These are phyloP conservation scores for Drosophila bifasciata DNA, from an alignment of 1,140 invertebrate species.

Conservation along the genomic window DNA sequence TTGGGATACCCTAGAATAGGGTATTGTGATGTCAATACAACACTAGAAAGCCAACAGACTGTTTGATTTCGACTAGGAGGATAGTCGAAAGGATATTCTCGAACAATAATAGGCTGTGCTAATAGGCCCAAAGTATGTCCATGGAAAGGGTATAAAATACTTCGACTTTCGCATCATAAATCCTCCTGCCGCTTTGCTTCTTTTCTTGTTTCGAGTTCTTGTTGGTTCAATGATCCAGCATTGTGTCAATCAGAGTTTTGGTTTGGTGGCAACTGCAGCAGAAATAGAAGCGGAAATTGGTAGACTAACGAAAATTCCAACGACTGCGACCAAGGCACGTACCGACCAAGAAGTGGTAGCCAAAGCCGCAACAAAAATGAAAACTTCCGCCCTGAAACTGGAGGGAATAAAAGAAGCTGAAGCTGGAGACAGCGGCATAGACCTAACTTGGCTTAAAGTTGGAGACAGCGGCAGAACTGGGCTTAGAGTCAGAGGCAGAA, in stretches of 20 bases:
- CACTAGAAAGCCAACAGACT: too few species aligned
- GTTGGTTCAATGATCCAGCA: slow-evolving; percentile 39
- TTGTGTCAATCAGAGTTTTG: slow-evolving; percentile 53
- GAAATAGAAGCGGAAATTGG: slow-evolving; percentile 53
- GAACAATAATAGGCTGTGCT: too few species aligned
- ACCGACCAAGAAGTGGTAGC: slow-evolving; percentile 21
- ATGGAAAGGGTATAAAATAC: too few species aligned
- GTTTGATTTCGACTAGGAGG: too few species aligned
- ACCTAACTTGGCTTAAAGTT: slow-evolving; percentile 1
- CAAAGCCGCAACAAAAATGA: slow-evolving; percentile 16
- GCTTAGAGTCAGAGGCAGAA: neutral
- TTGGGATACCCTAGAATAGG: too few species aligned
- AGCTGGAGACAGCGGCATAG: neutral
- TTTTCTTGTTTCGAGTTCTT: neutral
- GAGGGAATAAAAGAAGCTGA: slow-evolving; percentile 1
- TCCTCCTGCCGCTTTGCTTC: too few species aligned
- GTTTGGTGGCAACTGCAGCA: slow-evolving; percentile 31
- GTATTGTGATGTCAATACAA: neutral
- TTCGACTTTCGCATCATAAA: too few species aligned
- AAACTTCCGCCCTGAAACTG: slow-evolving; percentile 49
- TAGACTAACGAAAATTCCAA: slow-evolving; percentile 54
- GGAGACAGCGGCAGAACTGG: slow-evolving; percentile 6
- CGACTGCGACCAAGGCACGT: slow-evolving; percentile 51
- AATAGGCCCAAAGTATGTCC: too few species aligned
- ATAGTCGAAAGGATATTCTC: too few species aligned